Conservation (phyloP, 2,797 vertebrate species). For the Phalanger gymnotis region DNA sequence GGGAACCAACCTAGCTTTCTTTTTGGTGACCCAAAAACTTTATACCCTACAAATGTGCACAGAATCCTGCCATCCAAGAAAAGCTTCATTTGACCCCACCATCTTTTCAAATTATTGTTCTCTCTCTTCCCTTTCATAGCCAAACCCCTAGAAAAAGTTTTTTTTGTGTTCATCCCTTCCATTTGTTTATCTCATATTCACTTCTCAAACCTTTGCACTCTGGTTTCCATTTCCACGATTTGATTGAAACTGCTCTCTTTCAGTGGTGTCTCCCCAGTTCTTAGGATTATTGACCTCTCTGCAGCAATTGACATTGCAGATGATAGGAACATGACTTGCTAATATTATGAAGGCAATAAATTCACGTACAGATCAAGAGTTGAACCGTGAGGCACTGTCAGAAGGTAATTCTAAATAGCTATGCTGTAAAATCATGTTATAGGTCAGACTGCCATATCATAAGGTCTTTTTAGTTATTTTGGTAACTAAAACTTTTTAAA, state of each 20-base stretch:
- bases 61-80: not conserved
- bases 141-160: not conserved
- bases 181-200: not conserved
- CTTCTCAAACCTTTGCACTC: not conserved
- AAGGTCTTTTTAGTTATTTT: not conserved
- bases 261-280: not conserved
- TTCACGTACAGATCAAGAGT: not conserved
- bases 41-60: not conserved
- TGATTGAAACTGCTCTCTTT: not conserved
- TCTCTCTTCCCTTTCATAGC: not conserved
- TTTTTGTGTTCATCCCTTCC: not conserved
- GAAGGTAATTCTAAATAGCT: not conserved
- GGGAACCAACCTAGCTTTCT: constrained; percentile 56
- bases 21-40: constrained; percentile 56
- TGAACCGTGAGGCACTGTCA: not conserved
- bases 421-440: not conserved
- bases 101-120: not conserved
- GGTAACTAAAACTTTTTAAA: not conserved
- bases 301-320: not conserved
- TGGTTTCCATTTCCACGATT: not conserved
- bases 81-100: not conserved
- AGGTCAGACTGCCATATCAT: not conserved
- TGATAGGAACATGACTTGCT: not conserved
- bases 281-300: not conserved
- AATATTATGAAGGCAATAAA: not conserved